Evolutionary conservation across 2,888 invertebrate genomes (phyloP).

Genomic region (Drosophila pseudotakahashii): DNA sequence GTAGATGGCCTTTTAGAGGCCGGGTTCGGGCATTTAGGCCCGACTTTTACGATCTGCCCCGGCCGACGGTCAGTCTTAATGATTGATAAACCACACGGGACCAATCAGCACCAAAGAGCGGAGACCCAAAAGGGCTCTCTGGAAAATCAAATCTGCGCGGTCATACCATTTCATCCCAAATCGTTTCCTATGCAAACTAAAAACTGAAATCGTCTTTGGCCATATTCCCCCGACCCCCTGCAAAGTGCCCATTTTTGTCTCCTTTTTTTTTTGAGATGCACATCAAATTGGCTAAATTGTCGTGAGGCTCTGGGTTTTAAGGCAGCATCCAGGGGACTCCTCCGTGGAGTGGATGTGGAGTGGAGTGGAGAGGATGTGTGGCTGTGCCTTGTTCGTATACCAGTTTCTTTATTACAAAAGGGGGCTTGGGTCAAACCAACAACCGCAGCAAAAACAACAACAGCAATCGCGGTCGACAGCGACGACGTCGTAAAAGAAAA

Average conservation of each 20-base stretch:
- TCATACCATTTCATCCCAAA: conserved; percentile 38
- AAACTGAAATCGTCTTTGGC: conserved; percentile 28
- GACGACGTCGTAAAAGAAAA: conserved; percentile 75
- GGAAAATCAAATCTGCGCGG: conserved; percentile 47
- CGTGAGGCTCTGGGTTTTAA: conserved; percentile 54
- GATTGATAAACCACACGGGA: conserved; percentile 79
- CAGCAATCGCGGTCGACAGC: conserved; percentile 44
- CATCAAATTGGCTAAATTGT: conserved; percentile 79
- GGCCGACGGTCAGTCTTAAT: conserved; percentile 61
- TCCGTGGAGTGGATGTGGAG: background rate
- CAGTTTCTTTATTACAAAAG: conserved; percentile 79
- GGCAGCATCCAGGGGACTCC: conserved; percentile 36
- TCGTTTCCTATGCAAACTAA: conserved; percentile 46
- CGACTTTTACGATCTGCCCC: conserved; percentile 57
- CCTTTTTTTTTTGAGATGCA: conserved; percentile 60
- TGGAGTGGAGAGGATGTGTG: conserved; percentile 14
- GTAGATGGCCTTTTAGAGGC: conserved; percentile 74
- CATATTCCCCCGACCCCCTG: conserved; percentile 5
- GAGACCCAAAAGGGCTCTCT: conserved; percentile 26
- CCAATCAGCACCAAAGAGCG: conserved; percentile 68
- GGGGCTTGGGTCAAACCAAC: conserved; percentile 78
- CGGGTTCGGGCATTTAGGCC: conserved; percentile 53
- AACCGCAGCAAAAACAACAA: conserved; percentile 50
- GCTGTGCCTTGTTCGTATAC: conserved; percentile 62
- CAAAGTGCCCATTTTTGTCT: background rate